Base-by-base conservation (phyloP, 92 coral and sea anemone genomes). In the Zoanthus sociatus region DNA sequence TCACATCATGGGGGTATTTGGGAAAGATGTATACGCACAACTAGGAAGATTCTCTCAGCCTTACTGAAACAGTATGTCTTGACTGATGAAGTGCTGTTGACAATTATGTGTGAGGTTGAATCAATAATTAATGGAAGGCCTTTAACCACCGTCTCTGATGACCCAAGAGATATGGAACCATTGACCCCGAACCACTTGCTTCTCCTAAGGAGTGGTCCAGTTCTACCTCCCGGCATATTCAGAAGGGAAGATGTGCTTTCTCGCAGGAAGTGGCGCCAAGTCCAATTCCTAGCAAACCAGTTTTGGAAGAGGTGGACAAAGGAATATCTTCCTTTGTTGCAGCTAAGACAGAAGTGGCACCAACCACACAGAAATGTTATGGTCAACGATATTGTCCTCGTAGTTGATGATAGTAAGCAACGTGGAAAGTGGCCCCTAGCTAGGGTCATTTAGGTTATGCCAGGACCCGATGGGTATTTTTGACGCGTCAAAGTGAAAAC, bases 171-270 rank as follows among this genome's bases (percentile, higher is more conserved):
- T 73, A 7, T 30, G 50, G 84, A 78, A 53, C 33, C 84, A 31
- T n/a, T 78, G 69, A 78, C 84, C 18, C 84, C 84, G 9, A 82
- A 82, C 55, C 77, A 82, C 86, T 54, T 82, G 56, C 13, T 82
- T 21, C 56, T 82, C 10, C 71, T 56, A 14, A 50, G 78, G 4
- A 11, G 51, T 7, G 73, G 86, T 7, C 73, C 86, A 7, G 18
- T 51, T 21, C 77, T 82, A 55, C 86, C 86, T 58, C 86, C 86
- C 3, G 86, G 86, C 9, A 37, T 14, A 21, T 82, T 82, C 76
- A 26, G 26, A 54, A 82, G 61, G 86, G 30, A 82, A 82, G 86
- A 82, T 33, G 44, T 15, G 32, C 33, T 58, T 54, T n/a, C 54
- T 9, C 78, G 77, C 47, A 18, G 78, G 53, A 64, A 73, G 71